Evolutionary conservation across 2,888 invertebrate genomes (phyloP), one percentile per base, ranked within the genome.

Genomic region (Ceraclea dissimilis): DNA sequence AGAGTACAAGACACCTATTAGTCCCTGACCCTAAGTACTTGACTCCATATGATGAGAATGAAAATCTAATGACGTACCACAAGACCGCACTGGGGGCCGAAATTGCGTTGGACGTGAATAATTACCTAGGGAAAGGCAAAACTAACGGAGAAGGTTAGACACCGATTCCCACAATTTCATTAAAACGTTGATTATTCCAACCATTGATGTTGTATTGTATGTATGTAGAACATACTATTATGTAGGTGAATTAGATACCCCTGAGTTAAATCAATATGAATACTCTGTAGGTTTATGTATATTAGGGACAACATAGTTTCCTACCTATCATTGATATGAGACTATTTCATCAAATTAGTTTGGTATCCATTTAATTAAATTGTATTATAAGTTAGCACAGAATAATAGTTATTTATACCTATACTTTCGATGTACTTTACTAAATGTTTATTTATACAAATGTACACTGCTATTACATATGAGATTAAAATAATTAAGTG

Each of bases 1-100:
- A 90, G 72, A 88, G 89, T 11, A 90, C 90, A 8, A 80, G 89
- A 66, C 90, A 90, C 71, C 76, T 90, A 49, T 75, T 86, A 60
- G 83, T 85, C 51, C 86, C 86, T 8, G 85, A 85, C 66, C 72
- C 79, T 48, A 80, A 84, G 65, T 83, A 83, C 68, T 84, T 55
- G 16, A 51, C 50, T 43, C 49, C 56, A 18, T 33, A 49, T 48
- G 57, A 53, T 31, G 58, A 60, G 19, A 56, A 56, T 44, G 62
- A 62, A 49, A 60, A 62, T 44, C 47, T 62, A 39, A 60, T 62
- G 62, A 60, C 52, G 16, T 60, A 60, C 34, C 62, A 62, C 21
- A 62, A 60, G 52, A 62, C 60, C 2, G 59, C 62, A 17, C 49
- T 62, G 2, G 60, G 62, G 26, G 60, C 54, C 2, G 61, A 61